Evolutionary conservation across 2,113 vertebrate species (phyloP).

Genomic region (Labeo catla): DNA sequence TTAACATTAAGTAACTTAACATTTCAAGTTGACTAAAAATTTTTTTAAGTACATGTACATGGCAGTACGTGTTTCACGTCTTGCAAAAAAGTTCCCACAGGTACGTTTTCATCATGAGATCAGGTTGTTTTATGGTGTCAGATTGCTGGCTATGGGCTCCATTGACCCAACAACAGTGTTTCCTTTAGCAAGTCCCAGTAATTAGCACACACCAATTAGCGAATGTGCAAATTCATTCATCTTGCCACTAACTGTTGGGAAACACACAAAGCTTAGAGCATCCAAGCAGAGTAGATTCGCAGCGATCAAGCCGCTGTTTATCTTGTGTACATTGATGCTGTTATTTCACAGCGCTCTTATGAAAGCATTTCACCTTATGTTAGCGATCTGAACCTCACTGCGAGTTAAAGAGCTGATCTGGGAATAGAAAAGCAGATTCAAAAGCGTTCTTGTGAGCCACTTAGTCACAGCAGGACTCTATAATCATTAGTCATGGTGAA

Average conservation of each 20-base stretch:
- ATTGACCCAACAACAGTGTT: neutral
- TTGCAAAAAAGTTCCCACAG: too few relatives aligned
- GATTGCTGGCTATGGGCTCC: neutral
- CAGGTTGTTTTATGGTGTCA: neutral
- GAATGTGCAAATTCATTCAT: conserved; percentile 1
- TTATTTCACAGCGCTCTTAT: neutral
- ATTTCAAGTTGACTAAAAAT: too few relatives aligned
- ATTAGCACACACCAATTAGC: neutral
- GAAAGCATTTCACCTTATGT: conserved; percentile 1
- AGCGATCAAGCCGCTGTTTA: neutral
- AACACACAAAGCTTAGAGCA: neutral
- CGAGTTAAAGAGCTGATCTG: conserved; percentile 20
- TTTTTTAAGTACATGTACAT: too few relatives aligned
- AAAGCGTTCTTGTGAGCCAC: conserved; percentile 12
- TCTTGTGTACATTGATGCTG: neutral
- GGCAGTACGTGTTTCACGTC: too few relatives aligned
- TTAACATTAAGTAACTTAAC: too few relatives aligned
- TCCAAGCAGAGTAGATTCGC: neutral
- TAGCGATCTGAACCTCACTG: conserved; percentile 18
- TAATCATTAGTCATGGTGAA: conserved; percentile 43
- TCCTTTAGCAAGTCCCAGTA: neutral
- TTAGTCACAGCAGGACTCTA: conserved; percentile 44
- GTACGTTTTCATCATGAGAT: too few relatives aligned
- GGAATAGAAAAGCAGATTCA: neutral
- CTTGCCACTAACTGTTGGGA: conserved; percentile 5